Conservation (phyloP, 2,797 vertebrate species). For the Linurgus olivaceus region DNA sequence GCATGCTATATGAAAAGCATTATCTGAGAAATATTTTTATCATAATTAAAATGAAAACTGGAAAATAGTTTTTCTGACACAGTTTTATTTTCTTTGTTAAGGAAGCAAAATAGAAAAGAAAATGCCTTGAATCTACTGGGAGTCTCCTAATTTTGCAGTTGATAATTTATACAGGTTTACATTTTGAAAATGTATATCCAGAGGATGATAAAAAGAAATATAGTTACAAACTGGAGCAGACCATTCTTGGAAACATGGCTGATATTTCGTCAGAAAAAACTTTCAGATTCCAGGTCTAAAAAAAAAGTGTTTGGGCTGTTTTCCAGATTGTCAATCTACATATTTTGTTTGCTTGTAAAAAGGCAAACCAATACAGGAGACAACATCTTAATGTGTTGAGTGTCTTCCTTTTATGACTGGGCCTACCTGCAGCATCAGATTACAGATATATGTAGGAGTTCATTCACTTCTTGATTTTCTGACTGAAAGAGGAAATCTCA, state of each 20-base stretch:
- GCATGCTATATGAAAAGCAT: not conserved
- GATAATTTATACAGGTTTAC: not conserved
- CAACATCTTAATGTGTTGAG: not conserved
- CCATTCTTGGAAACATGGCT: not conserved
- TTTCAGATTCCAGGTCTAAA: not conserved
- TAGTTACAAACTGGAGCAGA: not conserved
- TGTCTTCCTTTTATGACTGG: not conserved
- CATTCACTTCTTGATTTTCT: not conserved
- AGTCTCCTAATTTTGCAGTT: not conserved
- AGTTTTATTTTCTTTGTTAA: not conserved
- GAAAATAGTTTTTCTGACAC: not conserved
- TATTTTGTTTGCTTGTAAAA: not conserved
- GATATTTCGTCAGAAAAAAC: not conserved
- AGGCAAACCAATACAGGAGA: not conserved
- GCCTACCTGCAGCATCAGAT: not conserved
- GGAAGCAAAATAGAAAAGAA: not conserved
- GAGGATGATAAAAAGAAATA: not conserved
- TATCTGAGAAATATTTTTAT: not conserved
- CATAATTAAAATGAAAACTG: not conserved
- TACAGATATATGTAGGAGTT: not conserved
- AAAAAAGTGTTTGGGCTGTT: accelerated
- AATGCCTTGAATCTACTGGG: not conserved
- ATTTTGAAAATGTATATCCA: not conserved
- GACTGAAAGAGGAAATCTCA: not conserved
- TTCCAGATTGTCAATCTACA: not conserved